These are phyloP conservation scores for Bellardia pandia DNA, from an alignment of 2,888 invertebrate species.

Conservation along the genomic window DNA sequence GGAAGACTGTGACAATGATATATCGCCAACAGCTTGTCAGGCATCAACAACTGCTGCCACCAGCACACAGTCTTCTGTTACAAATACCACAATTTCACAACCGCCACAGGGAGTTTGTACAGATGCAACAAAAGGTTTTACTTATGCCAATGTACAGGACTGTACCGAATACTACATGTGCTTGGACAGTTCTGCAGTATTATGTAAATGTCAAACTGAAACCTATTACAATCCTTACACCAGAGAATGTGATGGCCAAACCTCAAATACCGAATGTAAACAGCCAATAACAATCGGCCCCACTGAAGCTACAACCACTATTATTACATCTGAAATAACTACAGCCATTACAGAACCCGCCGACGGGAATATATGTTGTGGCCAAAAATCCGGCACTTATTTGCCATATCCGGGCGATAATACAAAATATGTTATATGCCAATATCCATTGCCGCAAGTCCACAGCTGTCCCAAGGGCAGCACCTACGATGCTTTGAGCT, in stretches of 20 bases:
- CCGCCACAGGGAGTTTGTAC: slow-evolving; percentile 9
- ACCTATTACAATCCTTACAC: slow-evolving; percentile 48
- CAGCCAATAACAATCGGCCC: neutral
- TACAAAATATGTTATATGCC: slow-evolving; percentile 73
- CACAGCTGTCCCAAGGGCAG: slow-evolving; percentile 58
- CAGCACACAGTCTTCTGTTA: neutral
- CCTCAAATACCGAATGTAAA: slow-evolving; percentile 39
- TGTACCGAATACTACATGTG: slow-evolving; percentile 57
- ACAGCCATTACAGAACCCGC: slow-evolving; percentile 30
- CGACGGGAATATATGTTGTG: slow-evolving; percentile 71
- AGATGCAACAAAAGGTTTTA: slow-evolving; percentile 30
- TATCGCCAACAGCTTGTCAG: slow-evolving; percentile 74
- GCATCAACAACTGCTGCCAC: neutral
- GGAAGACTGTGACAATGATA: slow-evolving; percentile 70
- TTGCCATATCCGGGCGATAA: slow-evolving; percentile 73
- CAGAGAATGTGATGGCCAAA: slow-evolving; percentile 21
- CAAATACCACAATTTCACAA: neutral
- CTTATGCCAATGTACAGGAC: slow-evolving; percentile 18
- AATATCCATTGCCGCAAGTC: slow-evolving; percentile 69
- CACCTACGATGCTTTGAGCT: slow-evolving; percentile 68
- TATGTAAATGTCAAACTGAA: slow-evolving; percentile 6
- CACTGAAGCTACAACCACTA: neutral
- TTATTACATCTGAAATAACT: neutral
- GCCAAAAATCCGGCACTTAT: slow-evolving; percentile 57
- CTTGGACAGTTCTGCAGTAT: neutral